Base-by-base conservation (phyloP, 1,140 invertebrate genomes). In the Philaenus spumarius region DNA sequence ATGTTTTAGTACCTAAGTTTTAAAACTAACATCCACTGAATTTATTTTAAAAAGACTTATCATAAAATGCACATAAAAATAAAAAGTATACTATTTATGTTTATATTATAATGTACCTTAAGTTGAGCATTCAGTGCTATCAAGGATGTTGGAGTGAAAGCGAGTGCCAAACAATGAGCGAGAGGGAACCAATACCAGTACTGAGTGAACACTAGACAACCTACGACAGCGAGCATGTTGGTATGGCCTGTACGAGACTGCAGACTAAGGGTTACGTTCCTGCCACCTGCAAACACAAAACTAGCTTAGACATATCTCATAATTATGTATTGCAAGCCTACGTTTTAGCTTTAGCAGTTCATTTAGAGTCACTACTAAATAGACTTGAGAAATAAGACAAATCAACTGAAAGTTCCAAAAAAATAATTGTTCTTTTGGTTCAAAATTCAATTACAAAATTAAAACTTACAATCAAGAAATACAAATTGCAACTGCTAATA, bases 121-220 rank as follows among this genome's bases (percentile, higher is more conserved):
- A 99, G 78, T 69, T 98, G 90, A 0, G 87, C 84, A 72, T 99
- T 99, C 0, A 99, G 80, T 9, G 86, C 93, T 69, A 99, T 96
- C 2, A 99, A 69, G 69, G 91, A 95, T 0, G 96, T 98, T 1
- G 97, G 97, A 0, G 93, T 94, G 69, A 99, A 98, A 1, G 96
- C 91, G 52, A 99, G 75, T 2, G 93, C 93, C 40, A 99, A 75
- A 66, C 97, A 98, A 71, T 98, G 94, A 0, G 94, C 87, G 47
- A 99, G 75, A 0, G 97, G 97, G 81, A 97, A 99, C 97, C 97
- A 99, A 72, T 98, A 99, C 97, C 97, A 99, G 72, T 98, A 98
- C 71, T 99, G 97, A 0, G 94, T 95, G 73, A 99, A 99, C 0
- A 98, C 89, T 40, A 99, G 72, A 73, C 96, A 90, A n/a, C 97